These are phyloP conservation scores for Cyphomyrmex costatus DNA, from an alignment of 1,140 invertebrate species.

Conservation along the genomic window DNA sequence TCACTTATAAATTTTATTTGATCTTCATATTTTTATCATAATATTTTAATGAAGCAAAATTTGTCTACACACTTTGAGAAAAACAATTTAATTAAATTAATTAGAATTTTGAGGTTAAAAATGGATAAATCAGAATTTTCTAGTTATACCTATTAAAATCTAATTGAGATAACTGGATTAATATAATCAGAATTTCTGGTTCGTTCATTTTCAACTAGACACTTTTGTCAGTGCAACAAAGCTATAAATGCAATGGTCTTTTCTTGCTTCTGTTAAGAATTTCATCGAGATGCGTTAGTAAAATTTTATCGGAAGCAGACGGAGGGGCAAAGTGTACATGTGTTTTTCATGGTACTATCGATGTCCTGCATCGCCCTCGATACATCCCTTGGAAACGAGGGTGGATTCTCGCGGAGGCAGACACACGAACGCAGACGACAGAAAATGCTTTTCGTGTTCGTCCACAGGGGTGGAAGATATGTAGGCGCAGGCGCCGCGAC, in stretches of 20 bases:
- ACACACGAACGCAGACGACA: background rate
- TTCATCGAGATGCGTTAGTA: background rate
- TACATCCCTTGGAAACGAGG: slow-evolving; percentile 29
- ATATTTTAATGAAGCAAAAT: background rate
- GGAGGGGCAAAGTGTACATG: background rate
- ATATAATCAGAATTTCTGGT: no score
- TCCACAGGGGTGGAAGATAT: slow-evolving; percentile 2
- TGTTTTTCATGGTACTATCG: slow-evolving; percentile 9
- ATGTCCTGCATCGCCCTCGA: slow-evolving; percentile 5
- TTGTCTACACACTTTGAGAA: no score
- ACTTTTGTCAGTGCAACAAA: no score
- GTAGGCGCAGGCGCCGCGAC: slow-evolving; percentile 67
- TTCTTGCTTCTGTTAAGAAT: background rate
- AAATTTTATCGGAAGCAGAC: background rate
- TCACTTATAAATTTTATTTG: background rate
- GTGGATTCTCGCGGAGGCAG: background rate
- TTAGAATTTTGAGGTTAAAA: no score
- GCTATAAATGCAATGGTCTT: no score
- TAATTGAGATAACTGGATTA: no score
- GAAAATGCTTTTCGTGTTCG: slow-evolving; percentile 20
- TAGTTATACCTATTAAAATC: no score
- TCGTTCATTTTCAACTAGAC: no score
- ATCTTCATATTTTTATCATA: background rate
- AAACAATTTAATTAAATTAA: no score
- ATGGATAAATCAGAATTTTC: no score